phyloP scores from a whole-genome alignment of 2,113 vertebrate genomes.

The Nesospiza acunhae region DNA sequence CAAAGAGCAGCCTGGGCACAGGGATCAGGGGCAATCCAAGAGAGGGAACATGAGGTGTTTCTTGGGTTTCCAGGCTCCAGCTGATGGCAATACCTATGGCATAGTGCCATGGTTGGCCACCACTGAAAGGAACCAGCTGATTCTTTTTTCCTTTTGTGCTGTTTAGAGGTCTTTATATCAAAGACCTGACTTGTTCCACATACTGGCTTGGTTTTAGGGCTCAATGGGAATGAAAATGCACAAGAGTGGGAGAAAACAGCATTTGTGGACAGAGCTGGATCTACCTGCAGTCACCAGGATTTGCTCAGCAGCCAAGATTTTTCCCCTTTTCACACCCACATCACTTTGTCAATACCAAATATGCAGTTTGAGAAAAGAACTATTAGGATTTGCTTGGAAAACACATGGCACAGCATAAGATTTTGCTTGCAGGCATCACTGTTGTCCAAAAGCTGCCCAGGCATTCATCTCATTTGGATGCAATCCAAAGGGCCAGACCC shows the following conservation, averaged over 20 bases:
- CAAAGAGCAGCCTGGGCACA: background rate
- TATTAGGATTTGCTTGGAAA: background rate
- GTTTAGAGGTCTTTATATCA: background rate
- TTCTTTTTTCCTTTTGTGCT: background rate
- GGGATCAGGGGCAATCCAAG: background rate
- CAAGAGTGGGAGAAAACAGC: background rate
- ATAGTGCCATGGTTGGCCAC: background rate
- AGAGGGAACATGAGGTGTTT: background rate
- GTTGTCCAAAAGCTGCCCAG: background rate
- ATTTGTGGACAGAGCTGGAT: background rate
- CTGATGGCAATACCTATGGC: background rate
- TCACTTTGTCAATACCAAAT: background rate
- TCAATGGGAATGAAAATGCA: background rate
- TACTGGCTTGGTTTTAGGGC: background rate
- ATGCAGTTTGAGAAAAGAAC: background rate
- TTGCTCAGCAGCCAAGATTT: background rate
- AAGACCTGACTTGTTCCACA: background rate
- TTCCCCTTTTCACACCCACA: background rate
- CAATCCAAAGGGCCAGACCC: background rate
- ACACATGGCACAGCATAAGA: rapidly evolving
- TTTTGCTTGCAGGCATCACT: background rate
- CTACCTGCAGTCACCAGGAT: background rate
- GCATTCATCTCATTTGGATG: background rate
- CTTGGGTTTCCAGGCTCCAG: background rate
- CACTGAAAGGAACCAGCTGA: background rate